Percentiles rank a stretch among this genome's conserved stretches.
Conservation (phyloP, 2,888 invertebrate genomes). For the Agrochola circellaris region DNA sequence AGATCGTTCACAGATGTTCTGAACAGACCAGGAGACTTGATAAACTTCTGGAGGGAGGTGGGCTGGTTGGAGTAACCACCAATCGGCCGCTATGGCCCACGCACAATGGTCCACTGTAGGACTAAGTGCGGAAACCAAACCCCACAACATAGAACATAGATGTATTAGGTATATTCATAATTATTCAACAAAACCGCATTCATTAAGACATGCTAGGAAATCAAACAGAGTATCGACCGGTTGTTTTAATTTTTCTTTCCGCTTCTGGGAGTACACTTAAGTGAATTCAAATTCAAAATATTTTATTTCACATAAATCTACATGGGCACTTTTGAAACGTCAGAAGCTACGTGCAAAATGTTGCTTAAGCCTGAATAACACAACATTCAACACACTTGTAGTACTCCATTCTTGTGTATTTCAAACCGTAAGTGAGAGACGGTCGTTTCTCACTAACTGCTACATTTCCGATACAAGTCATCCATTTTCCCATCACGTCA, state of each 20-base stretch:
- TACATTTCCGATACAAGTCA: constrained; percentile 55
- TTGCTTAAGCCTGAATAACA: neutral
- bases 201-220: neutral
- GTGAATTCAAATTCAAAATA: no score
- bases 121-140: no score
- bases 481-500: constrained; percentile 48
- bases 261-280: neutral
- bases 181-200: neutral
- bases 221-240: neutral
- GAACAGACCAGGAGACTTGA: no score
- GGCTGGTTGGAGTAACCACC: no score
- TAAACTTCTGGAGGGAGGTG: no score
- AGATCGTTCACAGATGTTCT: no score
- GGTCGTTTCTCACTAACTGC: constrained; percentile 45
- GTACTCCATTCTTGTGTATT: neutral
- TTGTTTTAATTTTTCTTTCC: neutral
- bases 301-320: no score
- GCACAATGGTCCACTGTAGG: no score
- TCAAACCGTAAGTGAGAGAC: constrained; percentile 34
- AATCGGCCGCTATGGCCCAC: no score
- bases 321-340: no score
- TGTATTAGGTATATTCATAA: neutral
- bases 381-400: neutral
- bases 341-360: no score
- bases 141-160: no score